Conservation (phyloP, 2,888 invertebrate species). For the Apamea anceps region DNA sequence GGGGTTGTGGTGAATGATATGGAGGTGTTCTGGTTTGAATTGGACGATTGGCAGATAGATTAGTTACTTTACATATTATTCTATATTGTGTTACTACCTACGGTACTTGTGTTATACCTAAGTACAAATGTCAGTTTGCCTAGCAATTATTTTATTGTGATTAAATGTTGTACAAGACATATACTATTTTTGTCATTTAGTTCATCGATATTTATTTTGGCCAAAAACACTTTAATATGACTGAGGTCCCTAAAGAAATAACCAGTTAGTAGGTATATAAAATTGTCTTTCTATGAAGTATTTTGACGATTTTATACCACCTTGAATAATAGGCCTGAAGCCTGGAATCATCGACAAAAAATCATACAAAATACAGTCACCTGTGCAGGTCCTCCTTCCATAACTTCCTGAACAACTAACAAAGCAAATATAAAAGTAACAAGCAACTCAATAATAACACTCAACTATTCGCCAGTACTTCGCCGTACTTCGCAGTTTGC, state of each 20-base stretch:
- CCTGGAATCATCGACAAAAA: neutral
- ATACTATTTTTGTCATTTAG: too few relatives aligned
- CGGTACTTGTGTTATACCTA: too few relatives aligned
- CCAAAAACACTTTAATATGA: too few relatives aligned
- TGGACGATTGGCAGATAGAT: constrained; percentile 1
- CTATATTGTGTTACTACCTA: too few relatives aligned
- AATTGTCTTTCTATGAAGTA: neutral
- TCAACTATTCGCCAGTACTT: constrained; percentile 50
- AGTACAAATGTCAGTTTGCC: neutral
- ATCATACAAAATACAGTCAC: neutral
- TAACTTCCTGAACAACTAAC: constrained; percentile 28
- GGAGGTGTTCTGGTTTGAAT: constrained; percentile 31
- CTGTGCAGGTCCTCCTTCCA: neutral
- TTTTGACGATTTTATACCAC: neutral
- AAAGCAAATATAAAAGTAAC: constrained; percentile 49
- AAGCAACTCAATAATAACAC: constrained; percentile 52
- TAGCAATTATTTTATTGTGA: too few relatives aligned
- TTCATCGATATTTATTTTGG: too few relatives aligned
- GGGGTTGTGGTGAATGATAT: constrained; percentile 32
- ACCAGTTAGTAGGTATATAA: neutral
- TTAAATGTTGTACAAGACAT: too few relatives aligned
- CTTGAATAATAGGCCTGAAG: neutral
- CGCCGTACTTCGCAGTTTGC: constrained; percentile 52
- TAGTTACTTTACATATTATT: neutral
- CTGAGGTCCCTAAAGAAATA: too few relatives aligned